Evolutionary conservation across 1,140 invertebrate species (phyloP).

Genomic region (Plutomurus gul): DNA sequence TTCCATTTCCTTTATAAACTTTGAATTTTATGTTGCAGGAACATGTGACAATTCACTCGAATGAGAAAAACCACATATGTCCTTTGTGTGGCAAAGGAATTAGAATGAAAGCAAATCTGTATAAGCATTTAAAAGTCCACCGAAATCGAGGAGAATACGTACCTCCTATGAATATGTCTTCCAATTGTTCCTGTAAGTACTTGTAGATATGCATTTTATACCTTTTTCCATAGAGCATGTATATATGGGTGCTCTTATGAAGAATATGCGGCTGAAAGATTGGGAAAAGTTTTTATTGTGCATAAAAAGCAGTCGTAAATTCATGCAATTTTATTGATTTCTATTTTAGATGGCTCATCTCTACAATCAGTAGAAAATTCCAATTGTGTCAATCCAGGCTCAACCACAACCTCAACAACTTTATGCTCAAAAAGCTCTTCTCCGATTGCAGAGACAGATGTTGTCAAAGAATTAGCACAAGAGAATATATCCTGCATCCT

Average conservation of each 20-base stretch:
- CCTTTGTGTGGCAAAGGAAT: constrained; percentile 43
- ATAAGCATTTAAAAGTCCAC: constrained; percentile 44
- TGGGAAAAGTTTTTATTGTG: neutral
- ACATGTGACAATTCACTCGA: constrained; percentile 41
- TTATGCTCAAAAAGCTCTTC: neutral
- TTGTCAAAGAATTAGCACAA: neutral
- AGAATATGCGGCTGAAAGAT: too few species aligned
- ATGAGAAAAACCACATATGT: constrained; percentile 39
- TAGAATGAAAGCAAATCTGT: constrained; percentile 43
- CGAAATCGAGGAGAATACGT: constrained; percentile 42
- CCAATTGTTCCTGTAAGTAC: neutral
- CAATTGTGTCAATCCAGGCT: neutral
- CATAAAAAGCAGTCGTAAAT: neutral
- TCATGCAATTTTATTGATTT: too few species aligned
- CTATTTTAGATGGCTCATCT: too few species aligned
- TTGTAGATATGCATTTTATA: neutral
- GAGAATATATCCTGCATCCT: neutral
- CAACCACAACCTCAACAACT: neutral
- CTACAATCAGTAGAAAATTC: neutral
- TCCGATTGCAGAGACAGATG: neutral
- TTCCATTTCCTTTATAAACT: neutral
- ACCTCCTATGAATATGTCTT: constrained; percentile 29
- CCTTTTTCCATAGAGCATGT: too few species aligned
- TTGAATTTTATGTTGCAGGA: neutral
- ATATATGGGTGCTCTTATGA: too few species aligned